Percentiles rank a stretch among this genome's conserved stretches.
Evolutionary conservation across 2,797 vertebrate genomes (phyloP).

Genomic region (Myotis findleyi): DNA sequence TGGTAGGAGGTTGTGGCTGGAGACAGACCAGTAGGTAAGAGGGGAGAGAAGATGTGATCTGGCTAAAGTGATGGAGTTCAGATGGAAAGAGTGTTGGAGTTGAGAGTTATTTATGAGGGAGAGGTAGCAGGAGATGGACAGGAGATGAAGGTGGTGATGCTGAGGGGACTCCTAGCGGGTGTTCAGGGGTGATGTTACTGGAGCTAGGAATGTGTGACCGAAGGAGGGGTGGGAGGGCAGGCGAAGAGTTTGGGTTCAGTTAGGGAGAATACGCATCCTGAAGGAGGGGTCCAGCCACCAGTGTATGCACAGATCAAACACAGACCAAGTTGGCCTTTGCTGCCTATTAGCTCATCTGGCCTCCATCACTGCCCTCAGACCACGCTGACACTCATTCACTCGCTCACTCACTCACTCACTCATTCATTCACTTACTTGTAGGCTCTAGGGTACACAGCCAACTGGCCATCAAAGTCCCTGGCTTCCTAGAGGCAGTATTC

Average conservation of each 20-base stretch:
- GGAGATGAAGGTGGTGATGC: neutral
- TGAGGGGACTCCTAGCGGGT: neutral
- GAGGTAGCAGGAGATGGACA: neutral
- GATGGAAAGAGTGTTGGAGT: neutral
- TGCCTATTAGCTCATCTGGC: neutral
- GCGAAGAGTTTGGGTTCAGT: too few relatives aligned
- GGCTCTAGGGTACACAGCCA: neutral
- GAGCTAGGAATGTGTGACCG: neutral
- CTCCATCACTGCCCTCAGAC: neutral
- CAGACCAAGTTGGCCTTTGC: neutral
- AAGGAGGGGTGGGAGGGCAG: too few relatives aligned
- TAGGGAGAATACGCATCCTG: neutral
- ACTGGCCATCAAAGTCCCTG: neutral
- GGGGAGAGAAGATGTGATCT: neutral
- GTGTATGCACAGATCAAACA: too few relatives aligned
- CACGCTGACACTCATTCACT: neutral
- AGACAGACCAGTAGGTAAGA: neutral
- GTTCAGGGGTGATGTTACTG: fast-evolving
- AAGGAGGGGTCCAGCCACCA: neutral
- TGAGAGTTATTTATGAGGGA: neutral
- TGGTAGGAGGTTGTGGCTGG: neutral
- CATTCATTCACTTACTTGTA: neutral
- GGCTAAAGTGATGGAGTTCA: neutral
- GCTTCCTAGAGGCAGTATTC: neutral
- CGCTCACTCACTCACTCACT: neutral